Percentiles rank a stretch among this genome's conserved stretches.
Conservation (phyloP, 2,888 invertebrate genomes). For the Volucella inanis region DNA sequence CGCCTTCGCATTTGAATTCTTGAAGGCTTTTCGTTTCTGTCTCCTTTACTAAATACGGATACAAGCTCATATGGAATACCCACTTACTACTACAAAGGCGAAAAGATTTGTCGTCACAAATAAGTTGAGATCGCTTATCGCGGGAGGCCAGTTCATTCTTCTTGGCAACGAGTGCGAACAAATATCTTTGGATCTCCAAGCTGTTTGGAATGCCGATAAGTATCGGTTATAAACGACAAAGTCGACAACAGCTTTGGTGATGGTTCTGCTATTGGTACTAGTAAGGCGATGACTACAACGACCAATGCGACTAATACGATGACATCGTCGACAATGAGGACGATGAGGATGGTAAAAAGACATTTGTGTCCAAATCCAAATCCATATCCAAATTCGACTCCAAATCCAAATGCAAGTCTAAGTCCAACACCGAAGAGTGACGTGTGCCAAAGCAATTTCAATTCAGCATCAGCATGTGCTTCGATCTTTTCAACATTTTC, state of each 20-base stretch:
- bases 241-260: slow-evolving; percentile 52
- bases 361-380: slow-evolving; percentile 55
- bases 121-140: slow-evolving; percentile 75
- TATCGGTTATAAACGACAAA: slow-evolving; percentile 73
- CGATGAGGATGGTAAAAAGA: slow-evolving; percentile 54
- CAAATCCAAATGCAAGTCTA: no score
- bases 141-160: slow-evolving; percentile 73
- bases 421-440: slow-evolving; percentile 45
- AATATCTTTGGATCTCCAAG: slow-evolving; percentile 72
- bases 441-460: slow-evolving; percentile 74
- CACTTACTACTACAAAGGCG: slow-evolving; percentile 29
- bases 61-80: no score
- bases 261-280: not conserved
- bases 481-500: slow-evolving; percentile 6
- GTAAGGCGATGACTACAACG: slow-evolving; percentile 31
- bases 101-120: slow-evolving; percentile 75
- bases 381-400: no score
- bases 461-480: slow-evolving; percentile 43
- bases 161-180: slow-evolving; percentile 68
- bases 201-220: slow-evolving; percentile 74
- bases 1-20: not conserved
- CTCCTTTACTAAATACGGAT: slow-evolving; percentile 7
- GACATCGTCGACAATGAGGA: slow-evolving; percentile 35
- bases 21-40: slow-evolving; percentile 16
- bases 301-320: slow-evolving; percentile 23